Conservation (phyloP, 1,140 invertebrate species). For the Papilio helenus region DNA sequence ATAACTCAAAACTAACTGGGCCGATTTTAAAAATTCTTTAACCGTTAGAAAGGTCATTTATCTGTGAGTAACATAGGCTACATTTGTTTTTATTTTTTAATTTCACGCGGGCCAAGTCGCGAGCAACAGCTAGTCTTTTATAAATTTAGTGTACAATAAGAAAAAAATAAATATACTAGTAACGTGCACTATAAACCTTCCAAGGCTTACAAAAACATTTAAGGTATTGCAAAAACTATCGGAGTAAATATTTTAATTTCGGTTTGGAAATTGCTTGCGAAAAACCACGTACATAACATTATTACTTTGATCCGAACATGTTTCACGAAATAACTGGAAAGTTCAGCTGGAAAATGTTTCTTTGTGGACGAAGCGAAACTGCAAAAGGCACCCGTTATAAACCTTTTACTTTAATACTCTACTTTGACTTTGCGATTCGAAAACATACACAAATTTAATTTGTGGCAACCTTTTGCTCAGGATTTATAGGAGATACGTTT, state of each 20-base stretch:
- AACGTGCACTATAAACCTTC: not conserved
- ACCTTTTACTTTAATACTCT: constrained; percentile 28
- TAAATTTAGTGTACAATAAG: no score
- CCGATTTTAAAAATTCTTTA: no score
- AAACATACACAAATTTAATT: constrained; percentile 28
- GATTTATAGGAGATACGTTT: not conserved
- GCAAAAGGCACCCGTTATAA: constrained; percentile 25
- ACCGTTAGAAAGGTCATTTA: no score
- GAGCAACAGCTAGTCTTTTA: no score
- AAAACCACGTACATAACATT: constrained; percentile 14
- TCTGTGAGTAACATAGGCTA: no score
- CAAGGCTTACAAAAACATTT: not conserved
- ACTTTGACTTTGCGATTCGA: constrained; percentile 15
- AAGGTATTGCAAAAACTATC: not conserved
- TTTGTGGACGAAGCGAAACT: constrained; percentile 22
- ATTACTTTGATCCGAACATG: constrained; percentile 25
- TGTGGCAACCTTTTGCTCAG: constrained; percentile 13
- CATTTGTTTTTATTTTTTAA: no score
- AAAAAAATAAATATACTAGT: no score
- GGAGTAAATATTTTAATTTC: constrained; percentile 16
- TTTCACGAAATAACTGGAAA: constrained; percentile 26
- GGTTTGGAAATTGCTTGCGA: not conserved
- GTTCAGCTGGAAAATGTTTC: constrained; percentile 28
- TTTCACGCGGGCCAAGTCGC: no score
- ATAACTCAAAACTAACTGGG: no score